Evolutionary conservation across 2,797 vertebrate species (phyloP).

Genomic region (Parambassis ranga): DNA sequence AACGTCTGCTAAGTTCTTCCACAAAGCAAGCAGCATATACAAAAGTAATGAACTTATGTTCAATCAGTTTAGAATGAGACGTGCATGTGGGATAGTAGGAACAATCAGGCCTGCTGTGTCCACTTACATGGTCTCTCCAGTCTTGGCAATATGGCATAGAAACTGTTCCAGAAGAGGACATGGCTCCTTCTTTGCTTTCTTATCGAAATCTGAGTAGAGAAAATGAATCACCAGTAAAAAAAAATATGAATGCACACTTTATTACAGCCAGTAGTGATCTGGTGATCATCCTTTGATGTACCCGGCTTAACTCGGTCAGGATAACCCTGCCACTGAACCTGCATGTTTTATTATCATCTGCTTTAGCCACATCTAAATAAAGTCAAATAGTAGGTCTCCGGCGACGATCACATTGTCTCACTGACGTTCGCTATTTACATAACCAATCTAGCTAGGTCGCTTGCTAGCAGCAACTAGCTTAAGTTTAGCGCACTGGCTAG

Average conservation of each 20-base stretch:
- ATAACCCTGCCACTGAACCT: background rate
- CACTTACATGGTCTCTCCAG: slow-evolving; percentile 97
- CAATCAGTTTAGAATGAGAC: background rate
- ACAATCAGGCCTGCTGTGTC: background rate
- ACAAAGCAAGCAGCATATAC: no score
- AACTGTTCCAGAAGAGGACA: slow-evolving; percentile 94
- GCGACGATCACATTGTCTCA: background rate
- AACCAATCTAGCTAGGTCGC: slow-evolving; percentile 21
- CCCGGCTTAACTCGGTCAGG: background rate
- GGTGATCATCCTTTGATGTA: slow-evolving; percentile 10
- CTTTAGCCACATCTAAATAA: background rate
- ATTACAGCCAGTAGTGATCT: background rate
- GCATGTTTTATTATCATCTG: background rate
- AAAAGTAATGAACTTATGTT: no score
- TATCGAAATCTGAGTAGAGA: slow-evolving; percentile 90
- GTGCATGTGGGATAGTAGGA: accelerated
- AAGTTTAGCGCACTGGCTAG: slow-evolving; percentile 35
- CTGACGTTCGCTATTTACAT: slow-evolving; percentile 32
- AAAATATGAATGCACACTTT: background rate
- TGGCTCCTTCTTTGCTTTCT: slow-evolving; percentile 93
- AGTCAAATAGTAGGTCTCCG: background rate
- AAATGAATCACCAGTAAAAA: background rate
- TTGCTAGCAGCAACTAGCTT: slow-evolving; percentile 18
- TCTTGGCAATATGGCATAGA: slow-evolving; percentile 97
- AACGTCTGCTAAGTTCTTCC: no score